Percentiles rank a stretch among this genome's conserved stretches.
Evolutionary conservation across 2,888 invertebrate species (phyloP).

Genomic region (Calliphora vomitoria): DNA sequence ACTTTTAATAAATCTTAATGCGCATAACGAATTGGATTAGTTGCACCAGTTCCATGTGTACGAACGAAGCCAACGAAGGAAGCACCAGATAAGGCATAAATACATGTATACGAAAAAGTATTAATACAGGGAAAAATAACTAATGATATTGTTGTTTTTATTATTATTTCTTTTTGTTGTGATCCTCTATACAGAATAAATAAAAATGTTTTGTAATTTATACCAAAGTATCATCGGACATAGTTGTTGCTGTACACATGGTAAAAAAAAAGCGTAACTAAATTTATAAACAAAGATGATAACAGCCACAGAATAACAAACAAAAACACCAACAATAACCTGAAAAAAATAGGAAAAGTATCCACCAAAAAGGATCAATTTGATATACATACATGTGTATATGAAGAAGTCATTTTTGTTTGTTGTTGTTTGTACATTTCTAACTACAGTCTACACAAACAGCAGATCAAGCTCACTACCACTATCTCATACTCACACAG

Average conservation of each 20-base stretch:
- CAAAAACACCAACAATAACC: slow-evolving; percentile 51
- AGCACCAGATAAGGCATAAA: slow-evolving; percentile 49
- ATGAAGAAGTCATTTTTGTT: slow-evolving; percentile 57
- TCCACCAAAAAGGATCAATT: slow-evolving; percentile 71
- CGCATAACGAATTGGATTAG: slow-evolving; percentile 84
- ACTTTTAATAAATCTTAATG: slow-evolving; percentile 84
- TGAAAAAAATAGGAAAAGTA: slow-evolving; percentile 28
- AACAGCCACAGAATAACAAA: slow-evolving; percentile 55
- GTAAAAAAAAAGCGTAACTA: slow-evolving; percentile 72
- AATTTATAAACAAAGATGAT: slow-evolving; percentile 66
- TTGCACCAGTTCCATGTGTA: slow-evolving; percentile 74
- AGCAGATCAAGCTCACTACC: neutral
- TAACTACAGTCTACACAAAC: neutral
- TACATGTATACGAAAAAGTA: slow-evolving; percentile 34
- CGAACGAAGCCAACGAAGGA: neutral
- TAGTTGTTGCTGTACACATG: slow-evolving; percentile 60
- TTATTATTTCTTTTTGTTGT: slow-evolving; percentile 53
- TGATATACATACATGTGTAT: slow-evolving; percentile 29
- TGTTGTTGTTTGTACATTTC: slow-evolving; percentile 44
- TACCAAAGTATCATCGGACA: neutral
- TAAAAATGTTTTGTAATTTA: slow-evolving; percentile 46
- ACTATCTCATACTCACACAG: neutral
- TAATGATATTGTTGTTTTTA: slow-evolving; percentile 56
- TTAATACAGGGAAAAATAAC: slow-evolving; percentile 17
- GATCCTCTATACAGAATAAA: slow-evolving; percentile 59